Base-by-base conservation (phyloP, 2,888 invertebrate genomes). In the Platypus cylindrus region DNA sequence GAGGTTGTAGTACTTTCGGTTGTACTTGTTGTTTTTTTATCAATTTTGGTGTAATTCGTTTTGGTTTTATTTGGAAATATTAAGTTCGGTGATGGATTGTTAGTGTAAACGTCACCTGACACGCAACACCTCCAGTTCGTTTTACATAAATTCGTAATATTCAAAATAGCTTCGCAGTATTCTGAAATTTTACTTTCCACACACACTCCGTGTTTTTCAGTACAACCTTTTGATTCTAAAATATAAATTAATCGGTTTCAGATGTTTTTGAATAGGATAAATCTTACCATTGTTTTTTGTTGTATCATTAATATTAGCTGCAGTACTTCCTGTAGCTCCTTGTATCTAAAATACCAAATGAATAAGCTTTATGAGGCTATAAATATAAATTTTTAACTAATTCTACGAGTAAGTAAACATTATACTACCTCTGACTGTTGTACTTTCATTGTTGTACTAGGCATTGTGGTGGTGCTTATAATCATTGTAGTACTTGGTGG, bases 151-250 rank as follows among this genome's bases (percentile, higher is more conserved):
- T 73, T 74, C 20, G 71, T 67, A 2, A 77, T 72, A 31, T 78
- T 77, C 31, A 87, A 63, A 47, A 86, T 82, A 0, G 85, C 86
- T 51, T 87, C 85, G 56, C 90, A 90, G 58, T 89, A 89, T 53
- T 79, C 77, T 0, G 85, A 78, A 40, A 89, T 76, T 15, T 78
- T 67, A 32, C 82, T 77, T 14, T 81, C 78, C 35, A 89, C 84
- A 54, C 90, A 90, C 5, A 86, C 79, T 3, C 89, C 87, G 0
- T 45, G 44, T 28, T 47, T 40, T 26, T 40, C 41, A n/a, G 78
- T 76, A 50, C 89, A 89, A 20, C 20, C 20, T 7, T 20, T 20
- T 9, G 9, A 7, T 9, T 9, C 5, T 7, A 20, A 20, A 7
- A 20, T 20, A 20, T 7, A 20, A 20, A 20, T 5, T 7, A 20